A percentile compares a stretch with the other conserved stretches of the same genome.
Conservation (phyloP, 2,113 vertebrate species). For the Balaenoptera acutorostrata region DNA sequence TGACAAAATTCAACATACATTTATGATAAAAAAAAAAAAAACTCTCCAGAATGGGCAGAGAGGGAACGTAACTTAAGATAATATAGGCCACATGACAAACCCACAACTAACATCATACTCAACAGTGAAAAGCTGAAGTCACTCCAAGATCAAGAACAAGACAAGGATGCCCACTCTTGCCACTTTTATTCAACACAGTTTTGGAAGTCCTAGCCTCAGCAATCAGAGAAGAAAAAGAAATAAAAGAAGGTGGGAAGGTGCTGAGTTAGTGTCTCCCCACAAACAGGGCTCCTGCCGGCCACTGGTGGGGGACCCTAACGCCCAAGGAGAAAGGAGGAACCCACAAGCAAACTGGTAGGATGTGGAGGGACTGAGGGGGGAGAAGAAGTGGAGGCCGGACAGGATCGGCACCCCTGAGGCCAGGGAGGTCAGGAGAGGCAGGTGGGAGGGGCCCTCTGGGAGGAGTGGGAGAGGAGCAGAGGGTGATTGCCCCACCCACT, state of each 20-base stretch:
- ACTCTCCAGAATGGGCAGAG: neutral
- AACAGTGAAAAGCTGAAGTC: neutral
- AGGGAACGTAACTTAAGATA: neutral
- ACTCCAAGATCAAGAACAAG: neutral
- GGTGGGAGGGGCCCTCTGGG: no score
- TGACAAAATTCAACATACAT: neutral
- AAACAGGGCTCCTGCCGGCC: no score
- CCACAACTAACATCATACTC: neutral
- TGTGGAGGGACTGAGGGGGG: no score
- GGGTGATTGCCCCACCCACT: no score
- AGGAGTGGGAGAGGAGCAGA: no score
- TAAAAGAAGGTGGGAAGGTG: neutral
- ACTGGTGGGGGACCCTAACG: no score
- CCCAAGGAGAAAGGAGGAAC: no score
- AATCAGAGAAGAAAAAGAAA: neutral
- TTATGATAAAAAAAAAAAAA: neutral
- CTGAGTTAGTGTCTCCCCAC: no score
- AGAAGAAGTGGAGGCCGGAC: no score
- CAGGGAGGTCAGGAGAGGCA: no score
- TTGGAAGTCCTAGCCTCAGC: neutral
- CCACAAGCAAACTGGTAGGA: no score
- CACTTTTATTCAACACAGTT: neutral
- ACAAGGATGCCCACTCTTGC: neutral
- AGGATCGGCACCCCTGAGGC: no score
- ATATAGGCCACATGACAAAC: neutral